Evolutionary conservation across 2,797 vertebrate species (phyloP).

Genomic region (Alauda arvensis): DNA sequence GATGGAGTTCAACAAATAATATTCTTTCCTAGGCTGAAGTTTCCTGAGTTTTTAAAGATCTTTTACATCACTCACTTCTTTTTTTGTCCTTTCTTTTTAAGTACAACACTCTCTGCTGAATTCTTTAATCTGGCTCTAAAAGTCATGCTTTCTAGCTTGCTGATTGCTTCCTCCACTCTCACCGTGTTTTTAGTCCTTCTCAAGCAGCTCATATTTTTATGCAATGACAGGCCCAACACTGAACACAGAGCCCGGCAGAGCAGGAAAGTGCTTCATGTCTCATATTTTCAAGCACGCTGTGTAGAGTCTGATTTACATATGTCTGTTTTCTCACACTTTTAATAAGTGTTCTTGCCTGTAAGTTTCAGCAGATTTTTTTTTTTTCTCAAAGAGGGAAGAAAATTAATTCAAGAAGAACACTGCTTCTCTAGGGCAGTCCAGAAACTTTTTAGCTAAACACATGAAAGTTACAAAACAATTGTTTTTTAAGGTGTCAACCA

Average conservation of each 20-base stretch:
- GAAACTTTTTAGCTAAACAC: not conserved
- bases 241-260: not conserved
- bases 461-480: not conserved
- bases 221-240: not conserved
- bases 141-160: not conserved
- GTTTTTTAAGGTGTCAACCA: not conserved
- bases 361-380: not conserved
- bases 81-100: not conserved
- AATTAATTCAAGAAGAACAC: not conserved
- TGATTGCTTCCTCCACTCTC: not conserved
- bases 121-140: not conserved
- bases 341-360: not conserved
- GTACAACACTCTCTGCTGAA: fast-evolving
- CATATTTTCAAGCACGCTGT: fast-evolving
- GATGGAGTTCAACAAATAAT: not conserved
- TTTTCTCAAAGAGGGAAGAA: not conserved
- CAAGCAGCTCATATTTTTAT: not conserved
- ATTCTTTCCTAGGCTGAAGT: not conserved
- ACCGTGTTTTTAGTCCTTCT: not conserved
- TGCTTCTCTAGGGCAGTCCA: not conserved
- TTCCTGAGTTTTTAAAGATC: not conserved
- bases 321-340: not conserved
- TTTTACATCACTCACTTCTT: not conserved
- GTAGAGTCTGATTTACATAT: not conserved
- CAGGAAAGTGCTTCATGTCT: not conserved